A percentile compares a stretch with the other conserved stretches of the same genome.
Evolutionary conservation across 2,888 invertebrate species (phyloP).

Genomic region (Synanthedon tipuliformis): DNA sequence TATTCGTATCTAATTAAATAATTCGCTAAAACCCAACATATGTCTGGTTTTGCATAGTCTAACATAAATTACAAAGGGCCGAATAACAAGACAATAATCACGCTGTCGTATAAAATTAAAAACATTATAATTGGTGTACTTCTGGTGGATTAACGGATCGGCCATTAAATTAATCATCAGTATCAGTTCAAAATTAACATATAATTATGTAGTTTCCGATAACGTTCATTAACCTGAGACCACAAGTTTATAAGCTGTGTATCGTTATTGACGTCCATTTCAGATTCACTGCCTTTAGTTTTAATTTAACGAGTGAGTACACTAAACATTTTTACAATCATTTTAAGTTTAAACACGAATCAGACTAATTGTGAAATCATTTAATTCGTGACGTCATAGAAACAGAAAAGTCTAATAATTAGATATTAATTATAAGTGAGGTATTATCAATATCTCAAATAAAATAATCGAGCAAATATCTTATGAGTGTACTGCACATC

Average conservation of each 20-base stretch:
- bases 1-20: constrained; percentile 5
- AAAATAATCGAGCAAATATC: too few relatives aligned
- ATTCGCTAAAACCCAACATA: constrained; percentile 27
- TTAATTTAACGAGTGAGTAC: constrained; percentile 2
- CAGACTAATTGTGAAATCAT: too few relatives aligned
- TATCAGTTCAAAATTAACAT: constrained; percentile 59
- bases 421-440: too few relatives aligned
- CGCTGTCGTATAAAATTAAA: constrained; percentile 25
- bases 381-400: too few relatives aligned
- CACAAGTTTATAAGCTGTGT: constrained; percentile 56
- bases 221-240: constrained; percentile 66
- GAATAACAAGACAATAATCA: constrained; percentile 41
- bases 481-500: too few relatives aligned
- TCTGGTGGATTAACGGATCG: constrained; percentile 56
- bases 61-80: constrained; percentile 41
- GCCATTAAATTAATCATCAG: constrained; percentile 34
- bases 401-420: too few relatives aligned
- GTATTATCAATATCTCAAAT: too few relatives aligned
- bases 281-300: constrained; percentile 39
- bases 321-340: too few relatives aligned
- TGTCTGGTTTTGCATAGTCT: constrained; percentile 44
- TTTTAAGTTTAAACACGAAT: neutral
- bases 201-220: constrained; percentile 41
- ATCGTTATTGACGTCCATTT: constrained; percentile 44
- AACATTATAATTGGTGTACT: constrained; percentile 44